phyloP scores from a whole-genome alignment of 2,113 vertebrate genomes.

The Aviceda subcristata region DNA sequence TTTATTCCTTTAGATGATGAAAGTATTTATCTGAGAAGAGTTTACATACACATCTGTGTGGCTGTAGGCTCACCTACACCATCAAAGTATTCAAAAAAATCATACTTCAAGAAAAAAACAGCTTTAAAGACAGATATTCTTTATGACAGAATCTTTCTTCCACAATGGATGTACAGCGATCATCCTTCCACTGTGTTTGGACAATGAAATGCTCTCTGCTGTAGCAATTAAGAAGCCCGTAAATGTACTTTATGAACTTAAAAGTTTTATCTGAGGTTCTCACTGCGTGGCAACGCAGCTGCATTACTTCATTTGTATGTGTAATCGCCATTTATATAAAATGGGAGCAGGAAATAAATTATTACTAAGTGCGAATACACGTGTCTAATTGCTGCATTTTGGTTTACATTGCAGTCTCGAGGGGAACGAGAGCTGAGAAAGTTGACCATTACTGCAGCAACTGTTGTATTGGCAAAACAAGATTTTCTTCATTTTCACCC shows the following conservation, averaged over 20 bases:
- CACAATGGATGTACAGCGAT: background rate
- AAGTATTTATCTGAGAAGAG: slow-evolving; percentile 48
- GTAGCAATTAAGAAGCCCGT: background rate
- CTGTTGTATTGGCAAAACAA: background rate
- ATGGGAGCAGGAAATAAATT: background rate
- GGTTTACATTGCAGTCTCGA: background rate
- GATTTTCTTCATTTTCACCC: background rate
- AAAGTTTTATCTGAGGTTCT: background rate
- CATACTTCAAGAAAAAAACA: background rate
- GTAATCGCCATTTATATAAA: background rate
- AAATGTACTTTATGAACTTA: background rate
- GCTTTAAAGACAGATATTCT: background rate
- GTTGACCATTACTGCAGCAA: background rate
- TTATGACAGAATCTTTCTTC: background rate
- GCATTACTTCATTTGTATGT: background rate
- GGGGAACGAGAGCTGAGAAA: background rate
- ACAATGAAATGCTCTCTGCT: background rate
- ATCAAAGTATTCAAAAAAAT: background rate
- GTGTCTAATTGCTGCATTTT: background rate
- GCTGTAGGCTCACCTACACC: background rate
- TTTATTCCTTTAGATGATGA: slow-evolving; percentile 52
- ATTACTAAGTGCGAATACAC: background rate
- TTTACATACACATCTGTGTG: slow-evolving; percentile 20
- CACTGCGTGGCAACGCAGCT: background rate
- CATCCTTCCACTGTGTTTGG: background rate